These are phyloP conservation scores for Anneissia japonica DNA, from an alignment of 35 echinoderm and acorn worm genomes.

Conservation along the genomic window DNA sequence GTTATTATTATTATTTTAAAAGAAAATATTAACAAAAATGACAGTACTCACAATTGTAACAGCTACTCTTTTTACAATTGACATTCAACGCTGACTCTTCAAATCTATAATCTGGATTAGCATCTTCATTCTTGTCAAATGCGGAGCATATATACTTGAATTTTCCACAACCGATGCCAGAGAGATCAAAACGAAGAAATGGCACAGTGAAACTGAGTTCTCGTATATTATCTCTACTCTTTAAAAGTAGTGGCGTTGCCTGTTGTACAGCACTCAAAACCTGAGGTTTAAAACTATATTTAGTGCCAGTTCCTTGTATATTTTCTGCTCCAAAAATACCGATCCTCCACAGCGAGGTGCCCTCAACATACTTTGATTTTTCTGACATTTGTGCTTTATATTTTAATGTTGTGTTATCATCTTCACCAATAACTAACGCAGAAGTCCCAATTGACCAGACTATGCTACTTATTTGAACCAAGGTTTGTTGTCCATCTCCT, in stretches of 20 bases:
- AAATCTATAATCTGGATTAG: conserved; percentile 1
- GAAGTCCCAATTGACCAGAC: background rate
- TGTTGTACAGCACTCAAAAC: background rate
- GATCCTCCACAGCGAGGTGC: background rate
- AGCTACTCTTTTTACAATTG: too few relatives aligned
- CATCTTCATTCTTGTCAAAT: background rate
- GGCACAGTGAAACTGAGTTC: background rate
- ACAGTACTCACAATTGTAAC: too few relatives aligned
- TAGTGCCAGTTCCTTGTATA: background rate
- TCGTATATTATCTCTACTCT: background rate
- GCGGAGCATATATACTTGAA: background rate
- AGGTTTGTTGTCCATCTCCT: too few relatives aligned
- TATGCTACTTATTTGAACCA: too few relatives aligned
- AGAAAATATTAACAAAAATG: too few relatives aligned
- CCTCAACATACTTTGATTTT: background rate
- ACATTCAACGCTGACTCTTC: too few relatives aligned
- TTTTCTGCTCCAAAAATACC: background rate
- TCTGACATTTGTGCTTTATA: background rate
- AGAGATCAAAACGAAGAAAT: background rate
- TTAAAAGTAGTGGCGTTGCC: background rate
- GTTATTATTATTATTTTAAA: too few relatives aligned
- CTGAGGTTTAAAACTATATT: background rate
- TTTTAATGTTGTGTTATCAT: background rate
- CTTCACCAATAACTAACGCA: background rate
- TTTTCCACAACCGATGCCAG: background rate